A percentile compares a stretch with the other conserved stretches of the same genome.
Evolutionary conservation across 2,113 vertebrate species (phyloP).

Genomic region (Oreotrochilus melanogaster): DNA sequence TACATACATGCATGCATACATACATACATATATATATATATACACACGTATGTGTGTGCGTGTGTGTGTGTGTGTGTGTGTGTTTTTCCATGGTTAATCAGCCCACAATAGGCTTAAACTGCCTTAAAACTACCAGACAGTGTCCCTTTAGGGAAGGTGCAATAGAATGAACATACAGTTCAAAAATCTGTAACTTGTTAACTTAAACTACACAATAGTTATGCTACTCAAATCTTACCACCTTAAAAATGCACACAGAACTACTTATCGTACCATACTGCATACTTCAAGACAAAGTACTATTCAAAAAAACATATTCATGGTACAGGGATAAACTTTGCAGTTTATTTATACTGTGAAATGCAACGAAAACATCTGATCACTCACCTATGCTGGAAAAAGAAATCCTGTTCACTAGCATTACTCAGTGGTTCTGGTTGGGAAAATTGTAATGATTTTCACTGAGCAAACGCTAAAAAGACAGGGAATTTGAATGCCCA

Average conservation of each 20-base stretch:
- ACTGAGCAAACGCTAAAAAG: conserved; percentile 70
- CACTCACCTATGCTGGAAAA: conserved; percentile 73
- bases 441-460: conserved; percentile 73
- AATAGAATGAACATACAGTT: conserved; percentile 72
- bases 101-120: conserved; percentile 57
- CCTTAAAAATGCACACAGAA: conserved; percentile 74
- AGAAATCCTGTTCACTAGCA: conserved; percentile 65
- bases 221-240: conserved; percentile 72
- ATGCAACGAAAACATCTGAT: conserved; percentile 75
- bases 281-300: conserved; percentile 70
- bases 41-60: neutral
- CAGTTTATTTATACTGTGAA: conserved; percentile 81
- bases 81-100: conserved; percentile 46
- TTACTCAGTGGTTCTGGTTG: conserved; percentile 63
- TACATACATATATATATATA: neutral
- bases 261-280: conserved; percentile 71
- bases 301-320: conserved; percentile 76
- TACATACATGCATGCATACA: neutral
- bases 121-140: conserved; percentile 67
- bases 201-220: conserved; percentile 75
- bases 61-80: neutral
- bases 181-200: conserved; percentile 68
- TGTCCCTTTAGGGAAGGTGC: conserved; percentile 72
- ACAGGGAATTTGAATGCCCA: conserved; percentile 74
- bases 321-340: conserved; percentile 80